These are phyloP conservation scores for Streptopelia turtur DNA, from an alignment of 2,797 vertebrate species.

Conservation along the genomic window DNA sequence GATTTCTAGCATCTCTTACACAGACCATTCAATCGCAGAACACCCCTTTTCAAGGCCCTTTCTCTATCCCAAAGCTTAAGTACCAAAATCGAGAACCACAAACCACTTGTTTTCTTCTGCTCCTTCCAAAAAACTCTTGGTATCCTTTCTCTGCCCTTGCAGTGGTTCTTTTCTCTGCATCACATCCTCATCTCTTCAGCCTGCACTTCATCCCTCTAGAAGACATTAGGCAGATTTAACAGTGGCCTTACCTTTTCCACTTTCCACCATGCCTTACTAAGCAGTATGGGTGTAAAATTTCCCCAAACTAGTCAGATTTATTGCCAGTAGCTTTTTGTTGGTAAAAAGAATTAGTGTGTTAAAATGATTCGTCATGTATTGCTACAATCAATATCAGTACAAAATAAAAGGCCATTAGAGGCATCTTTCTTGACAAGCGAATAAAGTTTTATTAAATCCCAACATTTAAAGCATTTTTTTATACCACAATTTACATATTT, in stretches of 20 bases:
- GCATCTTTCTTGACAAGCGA: neutral
- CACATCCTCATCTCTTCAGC: neutral
- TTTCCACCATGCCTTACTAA: neutral
- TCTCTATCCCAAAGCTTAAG: neutral
- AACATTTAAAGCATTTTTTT: conserved; percentile 32
- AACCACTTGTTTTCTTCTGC: neutral
- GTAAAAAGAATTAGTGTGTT: neutral
- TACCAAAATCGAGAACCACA: neutral
- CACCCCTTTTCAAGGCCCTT: neutral
- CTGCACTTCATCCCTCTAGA: neutral
- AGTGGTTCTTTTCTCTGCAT: neutral
- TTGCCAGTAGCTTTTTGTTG: neutral
- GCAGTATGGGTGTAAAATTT: neutral
- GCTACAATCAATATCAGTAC: neutral
- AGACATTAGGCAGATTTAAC: neutral
- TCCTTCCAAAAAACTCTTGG: neutral
- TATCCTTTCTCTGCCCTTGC: neutral
- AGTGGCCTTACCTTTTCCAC: neutral
- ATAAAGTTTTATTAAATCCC: conserved; percentile 61
- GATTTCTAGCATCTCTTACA: neutral
- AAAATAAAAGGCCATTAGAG: conserved; percentile 14
- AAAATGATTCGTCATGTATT: neutral
- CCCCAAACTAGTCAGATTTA: neutral
- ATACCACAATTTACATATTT: neutral
- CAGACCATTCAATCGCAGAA: neutral